phyloP scores from a whole-genome alignment of 2,113 vertebrate genomes.

The Pedionomus torquatus region DNA sequence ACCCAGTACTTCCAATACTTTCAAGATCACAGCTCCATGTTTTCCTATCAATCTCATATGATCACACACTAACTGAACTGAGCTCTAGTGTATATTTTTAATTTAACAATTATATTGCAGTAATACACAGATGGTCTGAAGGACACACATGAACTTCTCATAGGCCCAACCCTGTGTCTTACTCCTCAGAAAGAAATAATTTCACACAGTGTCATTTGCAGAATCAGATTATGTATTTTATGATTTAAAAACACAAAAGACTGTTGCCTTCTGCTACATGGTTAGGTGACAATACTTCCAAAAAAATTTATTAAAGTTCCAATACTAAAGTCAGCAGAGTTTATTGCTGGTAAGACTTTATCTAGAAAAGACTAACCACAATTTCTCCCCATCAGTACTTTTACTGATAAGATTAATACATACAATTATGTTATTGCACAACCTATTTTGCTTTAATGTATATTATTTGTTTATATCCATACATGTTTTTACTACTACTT shows the following conservation, averaged over 20 bases:
- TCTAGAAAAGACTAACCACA: neutral
- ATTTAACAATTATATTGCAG: neutral
- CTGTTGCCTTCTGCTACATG: neutral
- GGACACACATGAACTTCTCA: neutral
- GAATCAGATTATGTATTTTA: neutral
- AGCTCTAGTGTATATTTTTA: neutral
- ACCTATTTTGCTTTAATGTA: neutral
- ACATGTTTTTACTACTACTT: neutral
- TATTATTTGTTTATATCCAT: neutral
- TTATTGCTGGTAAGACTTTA: neutral
- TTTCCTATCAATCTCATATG: neutral
- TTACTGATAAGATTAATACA: neutral
- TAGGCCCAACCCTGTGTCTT: neutral
- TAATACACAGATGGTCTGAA: neutral
- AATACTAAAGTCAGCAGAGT: neutral
- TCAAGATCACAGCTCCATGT: neutral
- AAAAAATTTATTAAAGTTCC: neutral
- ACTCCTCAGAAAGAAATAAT: neutral
- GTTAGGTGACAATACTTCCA: neutral
- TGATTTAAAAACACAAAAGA: neutral
- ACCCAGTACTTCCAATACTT: neutral
- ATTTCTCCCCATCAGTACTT: neutral
- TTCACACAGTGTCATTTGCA: neutral
- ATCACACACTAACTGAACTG: neutral
- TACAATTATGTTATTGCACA: neutral